Evolutionary conservation across 2,113 vertebrate genomes (phyloP).

Genomic region (Tricholaema leucomelas): DNA sequence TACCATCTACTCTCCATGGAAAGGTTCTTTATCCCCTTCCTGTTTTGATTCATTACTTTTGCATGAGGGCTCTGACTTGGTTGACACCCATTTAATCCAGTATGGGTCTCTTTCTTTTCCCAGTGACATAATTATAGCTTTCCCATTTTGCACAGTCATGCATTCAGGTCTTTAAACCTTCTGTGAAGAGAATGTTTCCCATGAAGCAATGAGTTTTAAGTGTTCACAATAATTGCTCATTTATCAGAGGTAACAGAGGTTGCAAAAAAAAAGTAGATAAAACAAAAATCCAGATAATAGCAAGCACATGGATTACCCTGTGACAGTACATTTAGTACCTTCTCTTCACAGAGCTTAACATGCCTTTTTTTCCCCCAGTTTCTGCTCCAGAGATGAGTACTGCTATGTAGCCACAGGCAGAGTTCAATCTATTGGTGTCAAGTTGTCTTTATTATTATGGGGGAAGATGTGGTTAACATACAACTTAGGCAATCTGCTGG

Average conservation of each 20-base stretch:
- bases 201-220: neutral
- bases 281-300: conserved; percentile 1
- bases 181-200: neutral
- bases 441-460: neutral
- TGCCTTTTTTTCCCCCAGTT: conserved; percentile 9
- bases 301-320: neutral
- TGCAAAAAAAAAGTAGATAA: neutral
- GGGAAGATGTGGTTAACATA: neutral
- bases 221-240: neutral
- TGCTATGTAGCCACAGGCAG: neutral
- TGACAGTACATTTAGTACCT: neutral
- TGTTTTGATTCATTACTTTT: neutral
- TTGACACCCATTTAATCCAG: neutral
- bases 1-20: neutral
- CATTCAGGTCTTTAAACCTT: neutral
- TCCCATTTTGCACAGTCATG: neutral
- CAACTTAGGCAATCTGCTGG: neutral
- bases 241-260: neutral
- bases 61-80: neutral
- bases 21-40: neutral
- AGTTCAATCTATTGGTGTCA: neutral
- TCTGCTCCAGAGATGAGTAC: neutral
- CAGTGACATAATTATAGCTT: neutral
- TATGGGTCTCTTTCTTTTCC: neutral
- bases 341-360: neutral